phyloP scores from a whole-genome alignment of 2,797 vertebrate species.

The Tangara arthus region DNA sequence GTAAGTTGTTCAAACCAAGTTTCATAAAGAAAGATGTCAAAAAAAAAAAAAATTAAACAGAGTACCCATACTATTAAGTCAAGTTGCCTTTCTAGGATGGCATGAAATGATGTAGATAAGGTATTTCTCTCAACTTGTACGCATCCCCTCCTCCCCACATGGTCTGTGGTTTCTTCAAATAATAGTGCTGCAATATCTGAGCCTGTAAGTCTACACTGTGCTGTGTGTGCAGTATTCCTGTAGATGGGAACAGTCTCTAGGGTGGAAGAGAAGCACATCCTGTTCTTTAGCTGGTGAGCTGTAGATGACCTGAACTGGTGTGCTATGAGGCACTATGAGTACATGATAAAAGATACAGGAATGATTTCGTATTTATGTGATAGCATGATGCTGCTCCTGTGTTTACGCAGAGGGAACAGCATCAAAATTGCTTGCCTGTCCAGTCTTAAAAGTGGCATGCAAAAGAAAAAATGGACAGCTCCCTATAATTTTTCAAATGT shows the following conservation, averaged over 20 bases:
- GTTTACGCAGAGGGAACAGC: neutral
- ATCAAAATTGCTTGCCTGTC: neutral
- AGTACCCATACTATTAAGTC: neutral
- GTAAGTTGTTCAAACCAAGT: slow-evolving; percentile 69
- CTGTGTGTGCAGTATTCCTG: neutral
- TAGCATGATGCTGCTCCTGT: neutral
- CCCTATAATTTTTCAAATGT: neutral
- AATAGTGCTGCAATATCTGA: neutral
- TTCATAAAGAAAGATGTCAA: neutral
- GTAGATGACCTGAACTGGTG: neutral
- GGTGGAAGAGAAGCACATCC: neutral
- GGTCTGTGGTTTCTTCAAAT: neutral
- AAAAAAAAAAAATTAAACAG: neutral
- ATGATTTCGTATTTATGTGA: neutral
- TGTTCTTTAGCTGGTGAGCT: neutral
- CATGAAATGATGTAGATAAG: neutral
- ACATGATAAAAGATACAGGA: neutral
- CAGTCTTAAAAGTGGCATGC: neutral
- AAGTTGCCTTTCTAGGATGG: neutral
- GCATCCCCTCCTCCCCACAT: fast-evolving
- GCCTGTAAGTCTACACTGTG: neutral
- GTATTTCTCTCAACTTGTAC: neutral
- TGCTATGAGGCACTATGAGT: neutral
- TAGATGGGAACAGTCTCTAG: neutral
- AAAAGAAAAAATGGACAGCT: neutral